These are phyloP conservation scores for Drosophila parvula DNA, from an alignment of 1,140 invertebrate species.

Conservation along the genomic window DNA sequence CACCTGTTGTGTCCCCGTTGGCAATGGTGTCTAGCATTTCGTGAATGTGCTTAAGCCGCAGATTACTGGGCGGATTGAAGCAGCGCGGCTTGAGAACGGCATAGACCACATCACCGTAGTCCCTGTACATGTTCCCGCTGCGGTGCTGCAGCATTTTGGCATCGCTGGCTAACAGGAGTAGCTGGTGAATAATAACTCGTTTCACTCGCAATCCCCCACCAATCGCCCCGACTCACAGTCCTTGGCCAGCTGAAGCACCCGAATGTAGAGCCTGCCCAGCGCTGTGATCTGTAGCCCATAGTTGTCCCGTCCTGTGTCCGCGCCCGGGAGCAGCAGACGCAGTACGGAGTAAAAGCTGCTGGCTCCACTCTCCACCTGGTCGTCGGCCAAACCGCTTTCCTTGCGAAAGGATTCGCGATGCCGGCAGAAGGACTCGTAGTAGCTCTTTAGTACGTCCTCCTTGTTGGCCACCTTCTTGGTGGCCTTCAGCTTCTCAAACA, in stretches of 20 bases:
- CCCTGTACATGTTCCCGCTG: slow-evolving; percentile 84
- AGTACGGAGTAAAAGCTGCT: slow-evolving; percentile 89
- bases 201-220: too few species aligned
- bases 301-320: slow-evolving; percentile 87
- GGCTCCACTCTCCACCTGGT: slow-evolving; percentile 62
- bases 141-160: slow-evolving; percentile 88
- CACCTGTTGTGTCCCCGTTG: slow-evolving; percentile 84
- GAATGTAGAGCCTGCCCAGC: slow-evolving; percentile 88
- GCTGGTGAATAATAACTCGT: neutral
- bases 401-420: slow-evolving; percentile 62
- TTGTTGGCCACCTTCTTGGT: slow-evolving; percentile 56
- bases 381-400: slow-evolving; percentile 11
- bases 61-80: slow-evolving; percentile 78
- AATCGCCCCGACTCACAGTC: slow-evolving; percentile 72
- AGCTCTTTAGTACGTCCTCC: slow-evolving; percentile 60
- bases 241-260: slow-evolving; percentile 88
- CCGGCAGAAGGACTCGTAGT: slow-evolving; percentile 74
- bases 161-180: slow-evolving; percentile 85
- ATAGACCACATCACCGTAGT: slow-evolving; percentile 91
- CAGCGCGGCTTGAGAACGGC: slow-evolving; percentile 88
- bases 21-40: slow-evolving; percentile 89
- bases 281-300: slow-evolving; percentile 89
- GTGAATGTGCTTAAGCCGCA: slow-evolving; percentile 89
- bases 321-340: slow-evolving; percentile 89
- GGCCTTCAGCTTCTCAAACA: slow-evolving; percentile 64